Evolutionary conservation across 1,140 invertebrate genomes (phyloP), one percentile per base, ranked within the genome.

Genomic region (Thalassaphorura encarpata): DNA sequence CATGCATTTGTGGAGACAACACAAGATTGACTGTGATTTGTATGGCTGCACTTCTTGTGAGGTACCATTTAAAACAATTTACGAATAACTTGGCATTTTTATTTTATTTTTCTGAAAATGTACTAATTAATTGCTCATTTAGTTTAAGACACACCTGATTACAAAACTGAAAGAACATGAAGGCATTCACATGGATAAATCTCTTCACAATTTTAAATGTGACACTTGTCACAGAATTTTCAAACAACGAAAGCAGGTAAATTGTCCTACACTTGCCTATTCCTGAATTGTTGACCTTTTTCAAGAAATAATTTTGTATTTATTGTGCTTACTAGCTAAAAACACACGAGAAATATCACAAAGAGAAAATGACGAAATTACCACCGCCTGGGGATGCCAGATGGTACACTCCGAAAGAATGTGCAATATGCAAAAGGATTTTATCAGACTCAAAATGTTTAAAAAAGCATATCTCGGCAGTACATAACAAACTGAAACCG

Each of bases 401-500:
- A 40, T 66, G 80, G 77, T 83, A 80, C 64, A 77, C 76, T 0
- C 76, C 78, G 24, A 82, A 82, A 65, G 75, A 77, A n/a, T 87
- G 84, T 67, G 75, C 79, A 43, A 77, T 81, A 26, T 87, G 84
- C 66, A 72, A 77, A 19, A 76, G 82, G 33, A 77, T 75, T 33
- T 85, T 86, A 68, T 80, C 83, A 0, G 83, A 85, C 63, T 78
- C 80, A 3, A 85, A 87, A 68, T 82, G 81, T 63, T 69, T 89
- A 5, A 82, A 82, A 46, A 83, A 81, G 68, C 86, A 89, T 57
- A 78, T 85, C 13, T 80, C 86, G 68, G 78, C 80, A 1, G 84
- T 89, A 1, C 86, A 89, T 67, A 81, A 81, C 26, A 84, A 86
- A 66, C 70, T 85, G 18, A 83, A 84, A 61, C 83, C 83, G 0